phyloP scores from a whole-genome alignment of 1,140 invertebrate species.

The Hormaphis cornu region DNA sequence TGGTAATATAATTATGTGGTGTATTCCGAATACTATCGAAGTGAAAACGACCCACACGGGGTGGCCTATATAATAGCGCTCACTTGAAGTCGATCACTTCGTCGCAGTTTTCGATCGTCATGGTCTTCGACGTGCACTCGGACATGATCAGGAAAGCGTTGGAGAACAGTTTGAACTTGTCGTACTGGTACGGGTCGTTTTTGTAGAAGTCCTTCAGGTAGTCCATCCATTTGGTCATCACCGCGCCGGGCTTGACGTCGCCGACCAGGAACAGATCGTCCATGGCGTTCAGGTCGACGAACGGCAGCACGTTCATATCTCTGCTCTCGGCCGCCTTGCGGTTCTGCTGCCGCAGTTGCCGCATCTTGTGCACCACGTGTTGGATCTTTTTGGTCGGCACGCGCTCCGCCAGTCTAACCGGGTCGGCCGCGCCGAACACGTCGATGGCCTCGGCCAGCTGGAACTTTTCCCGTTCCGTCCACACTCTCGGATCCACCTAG shows the following conservation, averaged over 20 bases:
- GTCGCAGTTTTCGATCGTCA: neutral
- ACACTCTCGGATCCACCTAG: no score
- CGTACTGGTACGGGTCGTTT: neutral
- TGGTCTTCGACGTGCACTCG: neutral
- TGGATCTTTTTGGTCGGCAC: neutral
- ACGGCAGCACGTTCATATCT: neutral
- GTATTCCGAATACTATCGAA: no score
- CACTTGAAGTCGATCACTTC: neutral
- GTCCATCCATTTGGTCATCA: conserved; percentile 8
- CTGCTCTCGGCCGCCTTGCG: neutral
- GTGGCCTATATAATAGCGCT: no score
- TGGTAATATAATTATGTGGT: no score
- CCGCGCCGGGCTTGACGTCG: neutral
- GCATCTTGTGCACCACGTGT: neutral
- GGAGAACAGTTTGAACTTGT: conserved; percentile 20
- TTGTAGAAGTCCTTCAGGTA: neutral
- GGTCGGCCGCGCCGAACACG: neutral
- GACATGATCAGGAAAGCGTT: conserved; percentile 14
- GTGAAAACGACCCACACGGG: no score
- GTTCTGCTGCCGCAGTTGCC: neutral
- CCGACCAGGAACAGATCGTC: neutral
- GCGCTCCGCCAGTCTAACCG: neutral
- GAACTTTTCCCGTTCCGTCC: neutral
- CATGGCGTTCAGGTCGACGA: neutral
- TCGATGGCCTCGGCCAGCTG: conserved; percentile 18